Evolutionary conservation across 2,888 invertebrate species (phyloP).

Genomic region (Nineta flava): DNA sequence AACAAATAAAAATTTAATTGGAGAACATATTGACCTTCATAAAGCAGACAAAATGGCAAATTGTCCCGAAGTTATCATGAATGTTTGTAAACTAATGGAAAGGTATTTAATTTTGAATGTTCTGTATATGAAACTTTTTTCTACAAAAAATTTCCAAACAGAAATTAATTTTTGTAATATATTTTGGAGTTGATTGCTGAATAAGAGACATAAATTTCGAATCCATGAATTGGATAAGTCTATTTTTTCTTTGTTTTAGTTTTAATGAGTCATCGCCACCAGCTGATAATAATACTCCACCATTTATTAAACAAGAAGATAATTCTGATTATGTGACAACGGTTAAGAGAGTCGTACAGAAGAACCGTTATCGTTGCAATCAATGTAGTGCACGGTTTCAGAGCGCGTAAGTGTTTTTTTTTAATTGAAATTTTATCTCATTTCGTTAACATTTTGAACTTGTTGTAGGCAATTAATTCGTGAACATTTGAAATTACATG

Average conservation of each 20-base stretch:
- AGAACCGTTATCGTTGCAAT: background rate
- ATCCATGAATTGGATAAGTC: too few relatives aligned
- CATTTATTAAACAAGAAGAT: background rate
- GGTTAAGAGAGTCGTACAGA: background rate
- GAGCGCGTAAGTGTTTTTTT: background rate
- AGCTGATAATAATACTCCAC: background rate
- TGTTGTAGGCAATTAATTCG: background rate
- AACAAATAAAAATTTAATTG: constrained; percentile 1
- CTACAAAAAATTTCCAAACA: background rate
- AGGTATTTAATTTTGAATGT: background rate
- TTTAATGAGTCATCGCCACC: too few relatives aligned
- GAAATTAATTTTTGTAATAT: background rate
- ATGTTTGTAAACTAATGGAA: constrained; percentile 1
- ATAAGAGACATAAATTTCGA: too few relatives aligned
- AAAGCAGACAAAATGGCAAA: background rate
- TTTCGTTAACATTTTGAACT: background rate
- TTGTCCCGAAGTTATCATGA: constrained; percentile 3
- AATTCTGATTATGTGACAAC: background rate
- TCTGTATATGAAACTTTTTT: background rate
- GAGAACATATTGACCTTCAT: constrained; percentile 3
- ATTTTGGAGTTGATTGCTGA: too few relatives aligned
- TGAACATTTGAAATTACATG: background rate
- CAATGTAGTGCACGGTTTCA: background rate
- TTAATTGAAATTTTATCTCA: background rate
- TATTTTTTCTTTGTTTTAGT: too few relatives aligned